Percentiles rank a stretch among this genome's conserved stretches.
Conservation (phyloP, 2,888 invertebrate species). For the Venustoraphidia nigricollis region DNA sequence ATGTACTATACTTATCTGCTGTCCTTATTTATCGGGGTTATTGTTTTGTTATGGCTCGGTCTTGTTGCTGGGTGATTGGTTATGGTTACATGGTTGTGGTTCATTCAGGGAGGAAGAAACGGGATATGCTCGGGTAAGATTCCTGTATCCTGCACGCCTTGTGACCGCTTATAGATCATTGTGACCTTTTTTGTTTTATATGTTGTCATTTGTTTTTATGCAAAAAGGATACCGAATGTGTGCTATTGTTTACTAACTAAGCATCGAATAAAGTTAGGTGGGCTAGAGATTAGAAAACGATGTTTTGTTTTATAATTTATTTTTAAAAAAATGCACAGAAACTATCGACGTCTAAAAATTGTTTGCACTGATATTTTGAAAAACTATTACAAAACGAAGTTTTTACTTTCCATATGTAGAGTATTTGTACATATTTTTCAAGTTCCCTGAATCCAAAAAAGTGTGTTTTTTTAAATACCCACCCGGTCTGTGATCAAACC, state of each 20-base stretch:
- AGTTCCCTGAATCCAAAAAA: too few species aligned
- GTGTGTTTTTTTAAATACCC: too few species aligned
- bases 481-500: too few species aligned
- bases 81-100: slow-evolving; percentile 5
- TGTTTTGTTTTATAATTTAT: too few species aligned
- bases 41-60: background rate
- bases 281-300: too few species aligned
- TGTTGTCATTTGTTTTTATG: background rate
- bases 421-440: too few species aligned
- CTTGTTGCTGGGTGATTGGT: slow-evolving; percentile 2
- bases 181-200: background rate
- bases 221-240: background rate
- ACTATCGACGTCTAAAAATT: too few species aligned
- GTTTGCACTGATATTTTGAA: too few species aligned
- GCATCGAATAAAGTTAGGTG: too few species aligned
- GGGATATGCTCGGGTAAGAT: slow-evolving; percentile 11
- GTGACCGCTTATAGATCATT: background rate
- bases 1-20: background rate
- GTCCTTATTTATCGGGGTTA: background rate
- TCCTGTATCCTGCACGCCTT: slow-evolving; percentile 4
- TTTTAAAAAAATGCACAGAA: too few species aligned
- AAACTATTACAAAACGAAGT: too few species aligned
- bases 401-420: too few species aligned
- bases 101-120: slow-evolving; percentile 11
- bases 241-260: background rate